Conservation (phyloP, 2,113 vertebrate genomes). For the Alectura lathami region DNA sequence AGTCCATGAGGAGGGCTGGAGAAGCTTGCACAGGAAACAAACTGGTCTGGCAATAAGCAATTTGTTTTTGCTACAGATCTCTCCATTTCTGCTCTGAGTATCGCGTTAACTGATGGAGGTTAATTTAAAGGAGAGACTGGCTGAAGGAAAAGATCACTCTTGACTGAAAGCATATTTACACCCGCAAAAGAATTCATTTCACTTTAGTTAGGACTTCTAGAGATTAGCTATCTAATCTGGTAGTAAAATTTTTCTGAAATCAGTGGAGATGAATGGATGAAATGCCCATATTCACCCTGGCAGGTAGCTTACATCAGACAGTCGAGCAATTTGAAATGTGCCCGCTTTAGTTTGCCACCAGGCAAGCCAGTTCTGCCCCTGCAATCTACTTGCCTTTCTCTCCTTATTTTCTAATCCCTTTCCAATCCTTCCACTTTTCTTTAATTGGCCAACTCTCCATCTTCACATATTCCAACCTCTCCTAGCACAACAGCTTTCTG, state of each 20-base stretch:
- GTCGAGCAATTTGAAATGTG: neutral
- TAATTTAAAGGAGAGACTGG: neutral
- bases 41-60: neutral
- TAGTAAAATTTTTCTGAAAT: neutral
- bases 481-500: neutral
- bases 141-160: neutral
- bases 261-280: neutral
- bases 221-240: neutral
- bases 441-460: neutral
- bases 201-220: neutral
- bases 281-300: neutral
- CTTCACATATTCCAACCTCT: neutral
- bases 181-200: neutral
- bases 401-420: neutral
- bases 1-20: neutral
- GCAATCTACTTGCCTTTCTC: neutral
- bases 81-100: neutral
- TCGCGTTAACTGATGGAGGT: neutral
- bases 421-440: neutral
- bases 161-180: neutral
- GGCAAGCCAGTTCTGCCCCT: neutral
- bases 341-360: neutral
- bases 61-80: neutral
- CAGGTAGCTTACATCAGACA: neutral
- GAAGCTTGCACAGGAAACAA: neutral